Evolutionary conservation across 2,797 vertebrate genomes (phyloP).

Genomic region (Molothrus ater): DNA sequence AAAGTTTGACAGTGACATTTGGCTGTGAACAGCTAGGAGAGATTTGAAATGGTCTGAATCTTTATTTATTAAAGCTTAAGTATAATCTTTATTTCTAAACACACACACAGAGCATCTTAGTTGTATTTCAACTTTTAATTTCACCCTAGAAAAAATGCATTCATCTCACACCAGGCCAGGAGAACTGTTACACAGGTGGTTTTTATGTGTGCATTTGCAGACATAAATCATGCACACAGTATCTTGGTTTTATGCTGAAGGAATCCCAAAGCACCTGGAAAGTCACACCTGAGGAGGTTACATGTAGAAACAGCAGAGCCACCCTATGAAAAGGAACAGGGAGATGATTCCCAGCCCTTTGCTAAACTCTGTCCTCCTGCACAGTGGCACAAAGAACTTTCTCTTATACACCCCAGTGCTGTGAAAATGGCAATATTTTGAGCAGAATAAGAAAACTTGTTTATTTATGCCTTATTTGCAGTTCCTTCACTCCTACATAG

Average conservation of each 20-base stretch:
- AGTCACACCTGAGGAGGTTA: not conserved
- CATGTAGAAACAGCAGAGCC: not conserved
- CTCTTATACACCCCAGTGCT: not conserved
- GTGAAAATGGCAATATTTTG: not conserved
- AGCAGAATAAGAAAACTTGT: not conserved
- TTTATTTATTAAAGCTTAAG: not conserved
- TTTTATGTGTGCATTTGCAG: not conserved
- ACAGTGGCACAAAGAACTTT: fast-evolving
- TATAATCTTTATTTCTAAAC: not conserved
- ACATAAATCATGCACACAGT: fast-evolving
- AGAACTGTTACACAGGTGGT: not conserved
- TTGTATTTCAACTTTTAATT: not conserved
- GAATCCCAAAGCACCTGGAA: not conserved
- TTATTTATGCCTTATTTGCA: not conserved
- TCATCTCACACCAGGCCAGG: not conserved
- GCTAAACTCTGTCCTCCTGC: not conserved
- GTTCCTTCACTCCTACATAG: not conserved
- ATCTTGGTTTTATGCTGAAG: not conserved
- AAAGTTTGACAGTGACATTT: not conserved
- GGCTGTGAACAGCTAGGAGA: not conserved
- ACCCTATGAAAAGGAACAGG: not conserved
- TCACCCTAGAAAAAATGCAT: not conserved
- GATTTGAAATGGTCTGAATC: not conserved
- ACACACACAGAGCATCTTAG: not conserved
- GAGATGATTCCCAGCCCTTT: not conserved